A percentile compares a stretch with the other conserved stretches of the same genome.
Evolutionary conservation across 2,113 vertebrate genomes (phyloP).

Genomic region (Cavia aperea): DNA sequence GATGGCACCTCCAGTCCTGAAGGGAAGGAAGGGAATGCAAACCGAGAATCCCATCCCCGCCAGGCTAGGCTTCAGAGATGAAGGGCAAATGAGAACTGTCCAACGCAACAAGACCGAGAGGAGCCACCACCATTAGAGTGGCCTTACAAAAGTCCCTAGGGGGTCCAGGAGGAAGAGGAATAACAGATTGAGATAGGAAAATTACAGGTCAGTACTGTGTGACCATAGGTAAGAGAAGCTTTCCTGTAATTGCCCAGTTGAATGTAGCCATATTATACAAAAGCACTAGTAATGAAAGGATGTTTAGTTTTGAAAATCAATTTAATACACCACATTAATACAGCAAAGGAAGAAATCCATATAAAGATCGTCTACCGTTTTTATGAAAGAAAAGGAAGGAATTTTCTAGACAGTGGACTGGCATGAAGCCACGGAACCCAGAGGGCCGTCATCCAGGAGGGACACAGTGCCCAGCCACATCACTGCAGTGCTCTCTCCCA

Average conservation of each 20-base stretch:
- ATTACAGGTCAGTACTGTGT: background rate
- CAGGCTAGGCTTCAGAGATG: background rate
- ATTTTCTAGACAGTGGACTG: background rate
- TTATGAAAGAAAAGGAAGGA: background rate
- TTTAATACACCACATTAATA: background rate
- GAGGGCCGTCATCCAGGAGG: too few relatives aligned
- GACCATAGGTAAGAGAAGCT: background rate
- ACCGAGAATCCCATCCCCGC: background rate
- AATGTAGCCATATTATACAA: background rate
- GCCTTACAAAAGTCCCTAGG: background rate
- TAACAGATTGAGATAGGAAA: background rate
- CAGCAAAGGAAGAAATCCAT: background rate
- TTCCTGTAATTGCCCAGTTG: background rate
- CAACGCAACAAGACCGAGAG: too few relatives aligned
- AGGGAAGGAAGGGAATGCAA: background rate
- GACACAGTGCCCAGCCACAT: fast-evolving
- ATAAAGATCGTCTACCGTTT: fast-evolving
- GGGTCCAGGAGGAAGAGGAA: background rate
- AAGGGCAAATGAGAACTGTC: background rate
- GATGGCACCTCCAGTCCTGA: background rate
- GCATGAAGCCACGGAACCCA: too few relatives aligned
- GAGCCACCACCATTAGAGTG: too few relatives aligned
- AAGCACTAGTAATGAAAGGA: background rate
- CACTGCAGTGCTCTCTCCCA: fast-evolving
- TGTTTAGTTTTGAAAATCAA: background rate